phyloP scores from a whole-genome alignment of 2,797 vertebrate species.

The Tolypeutes matacus region DNA sequence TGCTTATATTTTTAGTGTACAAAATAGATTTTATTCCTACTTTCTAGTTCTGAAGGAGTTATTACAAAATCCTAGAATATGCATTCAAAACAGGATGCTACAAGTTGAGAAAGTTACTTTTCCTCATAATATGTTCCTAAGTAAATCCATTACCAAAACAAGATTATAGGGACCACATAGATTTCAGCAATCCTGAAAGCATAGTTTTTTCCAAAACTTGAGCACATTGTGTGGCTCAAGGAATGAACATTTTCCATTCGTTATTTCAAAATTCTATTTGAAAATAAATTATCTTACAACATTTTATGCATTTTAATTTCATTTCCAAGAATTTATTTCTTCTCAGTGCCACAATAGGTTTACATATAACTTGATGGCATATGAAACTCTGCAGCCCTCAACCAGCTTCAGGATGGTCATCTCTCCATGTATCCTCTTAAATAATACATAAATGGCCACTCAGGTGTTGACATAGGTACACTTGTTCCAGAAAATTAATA shows the following conservation, averaged over 20 bases:
- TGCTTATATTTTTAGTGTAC: neutral
- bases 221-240: neutral
- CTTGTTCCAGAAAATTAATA: neutral
- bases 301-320: neutral
- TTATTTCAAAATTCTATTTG: neutral
- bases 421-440: neutral
- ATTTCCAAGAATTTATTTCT: neutral
- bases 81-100: neutral
- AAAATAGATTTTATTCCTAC: conserved; percentile 19
- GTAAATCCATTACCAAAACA: neutral
- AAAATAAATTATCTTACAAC: neutral
- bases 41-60: neutral
- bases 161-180: neutral
- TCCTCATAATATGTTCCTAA: neutral
- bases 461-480: neutral
- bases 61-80: neutral
- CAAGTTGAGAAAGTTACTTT: conserved; percentile 18
- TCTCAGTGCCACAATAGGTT: neutral
- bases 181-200: neutral
- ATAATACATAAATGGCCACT: neutral
- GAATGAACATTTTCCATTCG: neutral
- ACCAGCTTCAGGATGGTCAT: neutral
- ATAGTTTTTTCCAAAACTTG: neutral
- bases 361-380: neutral
- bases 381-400: neutral